Evolutionary conservation across 2,113 vertebrate genomes (phyloP), one percentile per base, ranked within the genome.

Genomic region (Mugil cephalus): DNA sequence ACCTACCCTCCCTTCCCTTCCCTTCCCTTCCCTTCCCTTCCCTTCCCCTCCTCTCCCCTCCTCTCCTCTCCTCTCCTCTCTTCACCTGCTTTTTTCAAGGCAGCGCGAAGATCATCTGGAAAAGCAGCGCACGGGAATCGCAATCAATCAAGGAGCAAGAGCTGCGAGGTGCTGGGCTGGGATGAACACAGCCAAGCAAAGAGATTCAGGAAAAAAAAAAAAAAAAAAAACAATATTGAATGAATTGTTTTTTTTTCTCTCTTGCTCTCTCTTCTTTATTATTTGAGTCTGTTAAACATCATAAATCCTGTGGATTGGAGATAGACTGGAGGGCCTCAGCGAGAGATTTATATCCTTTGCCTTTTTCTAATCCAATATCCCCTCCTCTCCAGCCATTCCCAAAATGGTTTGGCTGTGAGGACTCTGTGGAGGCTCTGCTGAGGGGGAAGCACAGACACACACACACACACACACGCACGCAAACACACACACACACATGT

Each of bases 311-410:
- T 78, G 77, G 79, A 85, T 89, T 71, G 76, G 82, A 89, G 90
- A 90, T 86, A 75, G 81, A 89, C 80, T 77, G 55, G 70, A 85
- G 86, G 88, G 88, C 84, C 87, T 85, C 82, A 72, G 63, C 80
- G 74, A 87, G 80, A 89, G 85, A 91, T 92, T 89, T 92, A 92
- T 94, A 88, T 84, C 71, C 84, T 54, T 74, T 85, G 89, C 84
- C 86, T 90, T 91, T 88, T 92, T 89, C 85, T 88, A 89, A 93
- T 92, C 88, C 84, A 91, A 87, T 89, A 91, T 89, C 80, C 82
- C 79, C 85, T 86, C 79, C 82, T 85, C 76, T 87, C 42, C 69
- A 81, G 78, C 87, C 80, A 79, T 90, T 91, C 87, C 86, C 88
- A 88, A 90, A 88, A 91, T 82, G 83, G 77, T 85, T 88, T 90